Percentiles rank a stretch among this genome's conserved stretches.
Conservation (phyloP, 2,797 vertebrate genomes). For the Philypnodon macrostomus region DNA sequence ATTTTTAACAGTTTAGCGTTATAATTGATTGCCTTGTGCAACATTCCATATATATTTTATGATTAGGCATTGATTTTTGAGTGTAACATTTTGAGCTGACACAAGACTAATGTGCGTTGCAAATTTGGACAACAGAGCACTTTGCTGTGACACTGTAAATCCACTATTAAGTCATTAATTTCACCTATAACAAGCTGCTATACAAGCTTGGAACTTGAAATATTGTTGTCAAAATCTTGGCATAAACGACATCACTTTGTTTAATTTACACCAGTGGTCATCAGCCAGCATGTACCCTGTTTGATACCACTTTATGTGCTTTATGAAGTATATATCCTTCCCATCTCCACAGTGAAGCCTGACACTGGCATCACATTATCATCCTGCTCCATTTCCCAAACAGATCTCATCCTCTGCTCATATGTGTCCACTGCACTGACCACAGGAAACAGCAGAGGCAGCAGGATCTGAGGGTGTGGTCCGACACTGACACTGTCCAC, state of each 20-base stretch:
- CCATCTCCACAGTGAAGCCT: slow-evolving; percentile 16
- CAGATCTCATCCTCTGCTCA: slow-evolving; percentile 14
- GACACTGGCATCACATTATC: slow-evolving; percentile 29
- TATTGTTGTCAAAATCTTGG: too few relatives aligned
- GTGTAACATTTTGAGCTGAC: slow-evolving; percentile 3
- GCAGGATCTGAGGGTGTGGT: slow-evolving; percentile 68
- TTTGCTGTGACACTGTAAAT: not conserved
- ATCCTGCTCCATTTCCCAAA: slow-evolving; percentile 35
- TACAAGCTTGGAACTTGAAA: too few relatives aligned
- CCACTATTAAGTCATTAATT: not conserved
- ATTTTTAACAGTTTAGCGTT: too few relatives aligned
- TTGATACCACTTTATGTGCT: not conserved
- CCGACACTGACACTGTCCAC: slow-evolving; percentile 29
- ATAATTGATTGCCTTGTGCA: too few relatives aligned
- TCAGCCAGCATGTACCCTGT: slow-evolving; percentile 14
- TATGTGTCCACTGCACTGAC: not conserved
- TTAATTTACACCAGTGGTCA: too few relatives aligned
- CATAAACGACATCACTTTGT: too few relatives aligned
- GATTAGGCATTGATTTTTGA: not conserved
- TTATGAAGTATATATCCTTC: slow-evolving; percentile 27
- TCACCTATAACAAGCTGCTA: not conserved
- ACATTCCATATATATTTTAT: too few relatives aligned
- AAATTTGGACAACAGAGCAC: not conserved
- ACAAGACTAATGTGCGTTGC: not conserved
- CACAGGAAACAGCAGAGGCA: slow-evolving; percentile 52